Evolutionary conservation across 2,113 vertebrate species (phyloP).

Genomic region (Colaptes auratus): DNA sequence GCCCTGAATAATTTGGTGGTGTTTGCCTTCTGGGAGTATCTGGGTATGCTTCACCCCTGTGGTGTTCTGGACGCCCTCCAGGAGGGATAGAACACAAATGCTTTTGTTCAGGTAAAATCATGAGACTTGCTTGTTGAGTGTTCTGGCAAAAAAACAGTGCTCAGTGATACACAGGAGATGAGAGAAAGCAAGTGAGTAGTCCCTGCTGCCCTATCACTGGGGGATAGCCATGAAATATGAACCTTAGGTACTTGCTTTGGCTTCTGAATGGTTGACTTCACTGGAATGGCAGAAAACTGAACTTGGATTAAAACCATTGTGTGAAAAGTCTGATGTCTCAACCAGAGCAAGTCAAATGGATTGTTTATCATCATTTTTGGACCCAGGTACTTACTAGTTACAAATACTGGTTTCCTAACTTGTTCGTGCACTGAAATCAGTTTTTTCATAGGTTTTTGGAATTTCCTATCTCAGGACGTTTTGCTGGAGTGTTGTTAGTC

Average conservation of each 20-base stretch:
- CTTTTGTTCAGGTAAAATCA: neutral
- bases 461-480: neutral
- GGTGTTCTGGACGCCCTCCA: neutral
- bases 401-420: neutral
- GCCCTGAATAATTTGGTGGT: neutral
- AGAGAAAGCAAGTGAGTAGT: slow-evolving; percentile 1
- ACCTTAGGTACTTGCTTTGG: neutral
- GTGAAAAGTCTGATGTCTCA: neutral
- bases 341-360: neutral
- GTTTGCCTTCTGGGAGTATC: neutral
- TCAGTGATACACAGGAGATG: neutral
- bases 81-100: neutral
- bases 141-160: slow-evolving; percentile 18
- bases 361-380: neutral
- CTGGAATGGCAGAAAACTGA: neutral
- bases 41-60: neutral
- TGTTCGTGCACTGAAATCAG: neutral
- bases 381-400: neutral
- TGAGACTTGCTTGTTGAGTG: neutral
- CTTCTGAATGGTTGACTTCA: neutral
- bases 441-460: neutral
- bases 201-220: neutral
- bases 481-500: neutral
- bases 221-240: neutral
- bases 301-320: neutral